phyloP scores from a whole-genome alignment of 2,113 vertebrate genomes.

The Anhinga anhinga region DNA sequence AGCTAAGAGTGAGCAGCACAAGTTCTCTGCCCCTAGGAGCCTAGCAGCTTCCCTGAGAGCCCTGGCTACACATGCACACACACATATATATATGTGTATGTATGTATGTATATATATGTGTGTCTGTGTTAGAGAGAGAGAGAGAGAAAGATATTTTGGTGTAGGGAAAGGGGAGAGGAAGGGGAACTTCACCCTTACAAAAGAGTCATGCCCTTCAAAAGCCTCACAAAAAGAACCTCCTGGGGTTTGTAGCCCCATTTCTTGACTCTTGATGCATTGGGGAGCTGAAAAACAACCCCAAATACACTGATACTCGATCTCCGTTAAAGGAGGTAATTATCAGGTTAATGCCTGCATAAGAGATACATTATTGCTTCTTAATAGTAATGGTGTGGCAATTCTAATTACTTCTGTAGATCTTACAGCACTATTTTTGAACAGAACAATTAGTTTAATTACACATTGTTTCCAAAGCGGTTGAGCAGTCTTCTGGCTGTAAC shows the following conservation, averaged over 20 bases:
- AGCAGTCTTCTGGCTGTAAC: neutral
- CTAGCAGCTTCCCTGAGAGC: neutral
- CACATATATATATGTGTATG: too few species aligned
- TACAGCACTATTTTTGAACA: conserved; percentile 1
- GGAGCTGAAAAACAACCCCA: neutral
- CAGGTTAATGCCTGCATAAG: neutral
- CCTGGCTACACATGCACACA: neutral
- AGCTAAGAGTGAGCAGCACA: neutral
- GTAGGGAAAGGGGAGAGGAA: neutral
- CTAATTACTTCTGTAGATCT: conserved; percentile 30
- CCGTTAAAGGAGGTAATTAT: neutral
- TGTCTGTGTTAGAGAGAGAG: neutral
- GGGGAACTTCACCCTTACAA: neutral
- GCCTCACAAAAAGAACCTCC: neutral
- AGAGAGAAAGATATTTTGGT: neutral
- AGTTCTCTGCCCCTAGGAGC: neutral
- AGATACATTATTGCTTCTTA: neutral
- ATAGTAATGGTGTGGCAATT: neutral
- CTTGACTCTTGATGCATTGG: neutral
- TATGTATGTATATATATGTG: too few species aligned
- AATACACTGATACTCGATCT: neutral
- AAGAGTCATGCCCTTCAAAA: neutral
- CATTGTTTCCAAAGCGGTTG: neutral
- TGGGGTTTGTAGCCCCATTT: neutral
- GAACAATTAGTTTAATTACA: conserved; percentile 28